Percentiles rank a stretch among this genome's conserved stretches.
These are phyloP conservation scores for Coleophora deauratella DNA, from an alignment of 2,888 invertebrate genomes.

Conservation along the genomic window DNA sequence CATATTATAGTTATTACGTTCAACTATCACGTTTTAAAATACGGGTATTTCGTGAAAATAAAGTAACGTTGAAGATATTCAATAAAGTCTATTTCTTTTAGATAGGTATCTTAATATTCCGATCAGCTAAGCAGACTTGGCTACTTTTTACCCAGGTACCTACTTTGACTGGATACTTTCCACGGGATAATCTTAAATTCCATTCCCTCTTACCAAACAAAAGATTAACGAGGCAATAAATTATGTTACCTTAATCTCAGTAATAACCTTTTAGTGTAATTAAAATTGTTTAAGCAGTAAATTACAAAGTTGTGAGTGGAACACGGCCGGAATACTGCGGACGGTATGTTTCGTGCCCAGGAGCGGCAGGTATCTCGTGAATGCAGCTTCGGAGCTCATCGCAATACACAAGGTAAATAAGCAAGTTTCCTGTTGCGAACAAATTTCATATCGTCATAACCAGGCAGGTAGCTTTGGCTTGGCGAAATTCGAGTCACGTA, in stretches of 20 bases:
- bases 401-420: constrained; percentile 47
- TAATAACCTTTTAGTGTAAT: constrained; percentile 4
- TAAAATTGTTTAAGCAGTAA: constrained; percentile 1
- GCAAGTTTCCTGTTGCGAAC: constrained; percentile 44
- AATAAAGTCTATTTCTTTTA: too few relatives aligned
- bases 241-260: neutral
- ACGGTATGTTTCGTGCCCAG: too few relatives aligned
- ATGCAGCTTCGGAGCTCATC: constrained; percentile 18
- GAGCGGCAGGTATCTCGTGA: constrained; percentile 1
- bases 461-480: constrained; percentile 27
- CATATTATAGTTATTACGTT: too few relatives aligned
- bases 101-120: too few relatives aligned
- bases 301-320: constrained; percentile 2
- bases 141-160: too few relatives aligned
- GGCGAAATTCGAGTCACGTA: constrained; percentile 49
- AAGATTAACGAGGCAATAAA: neutral
- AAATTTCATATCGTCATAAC: constrained; percentile 51
- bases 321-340: neutral
- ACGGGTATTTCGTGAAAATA: too few relatives aligned
- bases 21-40: too few relatives aligned
- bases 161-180: too few relatives aligned
- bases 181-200: neutral
- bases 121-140: too few relatives aligned
- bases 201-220: constrained; percentile 1
- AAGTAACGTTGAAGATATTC: too few relatives aligned